Conservation (phyloP, 2,888 invertebrate genomes). For the Eustalomyia histrio region DNA sequence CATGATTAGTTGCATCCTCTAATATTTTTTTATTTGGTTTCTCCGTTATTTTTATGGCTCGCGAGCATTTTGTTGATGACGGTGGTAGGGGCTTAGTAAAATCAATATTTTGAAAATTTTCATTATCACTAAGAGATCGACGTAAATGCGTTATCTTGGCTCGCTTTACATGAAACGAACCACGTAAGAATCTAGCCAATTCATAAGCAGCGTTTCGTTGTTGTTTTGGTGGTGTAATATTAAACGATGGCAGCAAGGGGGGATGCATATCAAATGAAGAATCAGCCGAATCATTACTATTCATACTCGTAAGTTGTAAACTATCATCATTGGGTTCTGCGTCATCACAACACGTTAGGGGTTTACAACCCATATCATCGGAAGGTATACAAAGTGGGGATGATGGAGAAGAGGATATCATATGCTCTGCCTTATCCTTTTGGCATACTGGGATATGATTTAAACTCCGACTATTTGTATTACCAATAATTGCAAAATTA, state of each 20-base stretch:
- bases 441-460: conserved; percentile 29
- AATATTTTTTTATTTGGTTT: conserved; percentile 45
- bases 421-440: conserved; percentile 12
- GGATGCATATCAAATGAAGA: conserved; percentile 78
- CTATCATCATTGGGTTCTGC: conserved; percentile 73
- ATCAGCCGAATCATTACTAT: conserved; percentile 73
- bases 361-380: conserved; percentile 63
- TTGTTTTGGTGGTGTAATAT: conserved; percentile 75
- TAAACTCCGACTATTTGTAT: conserved; percentile 32
- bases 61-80: conserved; percentile 23
- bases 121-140: conserved; percentile 78
- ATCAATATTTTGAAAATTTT: conserved; percentile 73
- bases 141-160: conserved; percentile 76
- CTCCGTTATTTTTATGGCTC: conserved; percentile 16
- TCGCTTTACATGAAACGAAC: conserved; percentile 76
- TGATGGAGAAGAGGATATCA: neutral
- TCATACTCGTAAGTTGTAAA: conserved; percentile 54
- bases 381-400: neutral
- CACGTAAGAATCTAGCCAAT: conserved; percentile 75
- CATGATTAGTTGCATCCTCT: conserved; percentile 54
- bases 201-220: conserved; percentile 74
- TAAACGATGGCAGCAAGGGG: conserved; percentile 77
- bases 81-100: conserved; percentile 67
- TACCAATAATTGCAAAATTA: conserved; percentile 38
- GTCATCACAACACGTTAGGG: conserved; percentile 62